Base-by-base conservation (phyloP, 2,113 vertebrate genomes). In the Lasiurus borealis region DNA sequence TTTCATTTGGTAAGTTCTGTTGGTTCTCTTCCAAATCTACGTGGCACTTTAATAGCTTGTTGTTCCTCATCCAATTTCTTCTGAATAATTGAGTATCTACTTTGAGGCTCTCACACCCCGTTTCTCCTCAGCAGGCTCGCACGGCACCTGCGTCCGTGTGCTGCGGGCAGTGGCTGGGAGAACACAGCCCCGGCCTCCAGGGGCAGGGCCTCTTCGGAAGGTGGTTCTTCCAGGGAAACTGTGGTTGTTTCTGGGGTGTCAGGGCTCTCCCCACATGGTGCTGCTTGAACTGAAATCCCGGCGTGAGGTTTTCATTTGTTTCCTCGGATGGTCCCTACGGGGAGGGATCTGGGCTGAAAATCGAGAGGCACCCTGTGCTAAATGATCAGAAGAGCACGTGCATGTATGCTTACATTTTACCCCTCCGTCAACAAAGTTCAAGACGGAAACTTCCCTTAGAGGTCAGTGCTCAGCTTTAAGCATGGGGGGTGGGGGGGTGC, bases 101-200 rank as follows among this genome's bases (percentile, higher is more conserved):
- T 27, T 10, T 13, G 46, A 13, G 36, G 31, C 21, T 52, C 57
- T 75, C 5, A n/a, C 54, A n/a, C n/a, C 21, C 52, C 76, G 0
- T 25, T 27, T 52, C 78, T 40, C 44, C n/a, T 66, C 2, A 4
- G 59, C 52, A 46, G 52, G 44, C 25, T 36, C 44, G 68, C 46
- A 11, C 10, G 3, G 15, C 6, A 14, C n/a, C 52, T 27, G 31
- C 46, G 57, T n/a, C 52, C 0, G 0, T 10, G 16, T 1, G 5
- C 3, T 68, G 6, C 40, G 50, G 48, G n/a, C 83, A 46, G 12
- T 77, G 31, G 21, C 36, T 57, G 6, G 15, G 23, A 11, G 40
- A 40, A 40, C 40, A 34, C 62, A 50, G 34, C 27, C 25, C 16
- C 1, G 13, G 48, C 15, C 64, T 73, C 57, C 25, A 0, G 1